A percentile compares a stretch with the other conserved stretches of the same genome.
phyloP scores from a whole-genome alignment of 2,113 vertebrate species.

The Prionailurus bengalensis region DNA sequence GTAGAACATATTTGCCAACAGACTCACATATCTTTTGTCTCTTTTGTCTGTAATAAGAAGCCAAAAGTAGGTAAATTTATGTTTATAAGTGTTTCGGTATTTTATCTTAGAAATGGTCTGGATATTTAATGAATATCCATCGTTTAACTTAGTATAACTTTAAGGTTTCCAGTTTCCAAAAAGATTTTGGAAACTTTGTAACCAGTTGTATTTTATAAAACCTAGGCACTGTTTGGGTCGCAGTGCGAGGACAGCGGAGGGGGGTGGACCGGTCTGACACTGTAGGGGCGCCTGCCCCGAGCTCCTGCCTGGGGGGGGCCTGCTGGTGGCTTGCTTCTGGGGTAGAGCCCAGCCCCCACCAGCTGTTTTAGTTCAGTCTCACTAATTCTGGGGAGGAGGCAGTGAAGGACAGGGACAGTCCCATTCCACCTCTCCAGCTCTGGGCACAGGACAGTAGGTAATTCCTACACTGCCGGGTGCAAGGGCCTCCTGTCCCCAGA shows the following conservation, averaged over 20 bases:
- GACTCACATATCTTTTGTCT: background rate
- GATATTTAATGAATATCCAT: background rate
- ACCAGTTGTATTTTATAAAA: background rate
- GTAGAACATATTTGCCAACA: background rate
- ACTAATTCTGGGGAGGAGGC: too few species aligned
- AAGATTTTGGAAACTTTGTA: background rate
- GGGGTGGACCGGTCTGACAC: too few species aligned
- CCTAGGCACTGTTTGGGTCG: background rate
- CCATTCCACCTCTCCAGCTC: background rate
- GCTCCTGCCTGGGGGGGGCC: background rate
- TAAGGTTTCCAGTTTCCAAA: background rate
- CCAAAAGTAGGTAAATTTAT: background rate
- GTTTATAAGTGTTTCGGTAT: background rate
- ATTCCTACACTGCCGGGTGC: background rate
- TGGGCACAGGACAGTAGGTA: background rate
- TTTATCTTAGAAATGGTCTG: background rate
- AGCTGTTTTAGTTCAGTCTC: background rate
- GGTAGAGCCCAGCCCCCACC: fast-evolving
- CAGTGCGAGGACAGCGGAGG: background rate
- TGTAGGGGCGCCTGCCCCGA: background rate
- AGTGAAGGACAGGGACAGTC: background rate
- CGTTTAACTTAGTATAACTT: background rate
- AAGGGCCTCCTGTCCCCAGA: background rate
- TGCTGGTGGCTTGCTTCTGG: background rate
- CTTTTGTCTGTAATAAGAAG: background rate